Base-by-base conservation (phyloP, 2,888 invertebrate species). In the Cryptophagus acutangulus region DNA sequence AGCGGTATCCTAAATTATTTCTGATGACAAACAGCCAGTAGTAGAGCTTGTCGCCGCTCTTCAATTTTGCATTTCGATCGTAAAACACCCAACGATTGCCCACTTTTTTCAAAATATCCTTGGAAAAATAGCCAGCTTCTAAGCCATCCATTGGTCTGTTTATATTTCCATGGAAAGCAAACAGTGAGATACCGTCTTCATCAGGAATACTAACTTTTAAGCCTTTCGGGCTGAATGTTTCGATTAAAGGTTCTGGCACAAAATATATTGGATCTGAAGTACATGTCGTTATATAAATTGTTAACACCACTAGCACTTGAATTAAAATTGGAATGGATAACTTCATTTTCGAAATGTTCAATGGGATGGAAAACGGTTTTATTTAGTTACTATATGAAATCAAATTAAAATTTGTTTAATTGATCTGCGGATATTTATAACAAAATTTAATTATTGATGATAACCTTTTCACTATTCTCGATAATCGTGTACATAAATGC, bases 121-220 rank as follows among this genome's bases (percentile, higher is more conserved):
- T 51, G 3, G 63, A 58, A 26, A 65, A 54, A 16, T 59, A 48
- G 2, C 68, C 69, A 2, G 61, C 59, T 28, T 61, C 62, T 26
- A 61, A 39, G 8, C 51, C 51, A n/a, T 53, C 38, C 52, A 69
- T 52, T 16, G 56, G 54, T 38, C 52, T 49, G 46, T 72, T 72
- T 10, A 72, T 43, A 33, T 71, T 71, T 2, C 66, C 71, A 46
- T 73, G 70, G 48, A 73, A 71, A 1, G 69, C 68, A 48, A 73
- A 71, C 35, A 70, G 45, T 35, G 59, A 49, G 1, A 72, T 45
- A 6, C 69, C 72, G 1, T 54, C 42, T 42, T 58, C 58, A 41
- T 71, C 68, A 10, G 69, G 68, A 46, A 73, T 69, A 28, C 67
- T 69, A 10, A 71, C 61, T 35, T 62, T 53, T 40, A 72, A 57